Conservation (phyloP, 1,140 invertebrate species). For the Anoplophora glabripennis region DNA sequence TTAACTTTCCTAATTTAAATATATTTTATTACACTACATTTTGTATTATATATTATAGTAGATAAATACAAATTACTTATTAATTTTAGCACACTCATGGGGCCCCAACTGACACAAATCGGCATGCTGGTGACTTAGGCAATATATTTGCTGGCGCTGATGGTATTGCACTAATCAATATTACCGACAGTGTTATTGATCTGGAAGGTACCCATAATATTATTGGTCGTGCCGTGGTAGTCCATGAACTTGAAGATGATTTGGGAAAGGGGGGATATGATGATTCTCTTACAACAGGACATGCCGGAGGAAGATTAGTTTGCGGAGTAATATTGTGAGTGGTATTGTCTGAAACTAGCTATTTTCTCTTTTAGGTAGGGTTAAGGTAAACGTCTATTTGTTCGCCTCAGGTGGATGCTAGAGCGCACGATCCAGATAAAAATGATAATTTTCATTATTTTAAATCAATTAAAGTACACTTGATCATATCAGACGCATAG, state of each 20-base stretch:
- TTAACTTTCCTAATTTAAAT: no score
- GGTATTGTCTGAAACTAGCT: no score
- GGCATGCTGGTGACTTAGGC: constrained; percentile 89
- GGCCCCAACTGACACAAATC: constrained; percentile 61
- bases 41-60: no score
- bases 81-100: constrained; percentile 70
- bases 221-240: constrained; percentile 74
- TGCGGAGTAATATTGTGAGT: constrained; percentile 86
- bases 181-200: constrained; percentile 64
- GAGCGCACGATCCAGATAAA: no score
- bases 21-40: no score
- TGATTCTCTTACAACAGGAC: constrained; percentile 76
- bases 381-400: no score
- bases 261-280: constrained; percentile 64
- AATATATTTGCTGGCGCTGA: constrained; percentile 68
- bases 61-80: no score
- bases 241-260: constrained; percentile 74
- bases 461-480: no score
- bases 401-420: no score
- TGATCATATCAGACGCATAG: no score
- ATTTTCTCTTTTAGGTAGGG: no score
- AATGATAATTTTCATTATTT: no score
- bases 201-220: constrained; percentile 67
- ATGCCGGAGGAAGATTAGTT: constrained; percentile 74
- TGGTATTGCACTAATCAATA: constrained; percentile 59